A percentile compares a stretch with the other conserved stretches of the same genome.
Conservation (phyloP, 2,797 vertebrate genomes). For the Tokudaia muenninki region DNA sequence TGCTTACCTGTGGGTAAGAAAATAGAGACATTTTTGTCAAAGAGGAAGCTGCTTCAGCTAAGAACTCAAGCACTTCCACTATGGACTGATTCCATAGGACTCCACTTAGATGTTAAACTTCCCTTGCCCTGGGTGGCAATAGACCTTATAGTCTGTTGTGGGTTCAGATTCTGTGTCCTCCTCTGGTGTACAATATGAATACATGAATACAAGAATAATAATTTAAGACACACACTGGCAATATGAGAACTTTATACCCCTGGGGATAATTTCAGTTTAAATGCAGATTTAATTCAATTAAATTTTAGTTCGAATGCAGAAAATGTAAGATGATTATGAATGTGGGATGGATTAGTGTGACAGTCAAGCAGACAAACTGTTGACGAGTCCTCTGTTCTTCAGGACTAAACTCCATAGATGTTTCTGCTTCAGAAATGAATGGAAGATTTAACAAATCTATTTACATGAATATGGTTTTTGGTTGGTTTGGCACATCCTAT, state of each 20-base stretch:
- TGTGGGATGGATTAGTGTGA: background rate
- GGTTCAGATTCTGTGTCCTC: accelerated
- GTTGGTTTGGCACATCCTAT: background rate
- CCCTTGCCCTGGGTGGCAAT: background rate
- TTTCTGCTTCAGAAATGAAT: background rate
- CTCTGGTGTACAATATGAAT: accelerated
- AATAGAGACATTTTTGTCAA: conserved; percentile 19
- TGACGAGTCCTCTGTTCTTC: background rate
- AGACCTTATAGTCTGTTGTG: accelerated
- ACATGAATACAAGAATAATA: accelerated
- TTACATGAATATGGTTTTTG: background rate
- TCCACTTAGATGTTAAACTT: background rate
- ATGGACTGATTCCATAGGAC: background rate
- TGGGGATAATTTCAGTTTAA: no score
- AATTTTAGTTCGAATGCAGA: background rate
- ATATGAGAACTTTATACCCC: background rate
- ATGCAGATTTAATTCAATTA: background rate
- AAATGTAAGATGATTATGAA: background rate
- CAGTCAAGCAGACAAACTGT: background rate
- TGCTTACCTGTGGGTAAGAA: conserved; percentile 90
- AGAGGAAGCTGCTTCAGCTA: background rate
- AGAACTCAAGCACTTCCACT: background rate
- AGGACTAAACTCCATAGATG: background rate
- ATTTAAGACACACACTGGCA: background rate
- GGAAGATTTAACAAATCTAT: background rate